phyloP scores from a whole-genome alignment of 1,140 invertebrate species.

The Heterodera schachtii region DNA sequence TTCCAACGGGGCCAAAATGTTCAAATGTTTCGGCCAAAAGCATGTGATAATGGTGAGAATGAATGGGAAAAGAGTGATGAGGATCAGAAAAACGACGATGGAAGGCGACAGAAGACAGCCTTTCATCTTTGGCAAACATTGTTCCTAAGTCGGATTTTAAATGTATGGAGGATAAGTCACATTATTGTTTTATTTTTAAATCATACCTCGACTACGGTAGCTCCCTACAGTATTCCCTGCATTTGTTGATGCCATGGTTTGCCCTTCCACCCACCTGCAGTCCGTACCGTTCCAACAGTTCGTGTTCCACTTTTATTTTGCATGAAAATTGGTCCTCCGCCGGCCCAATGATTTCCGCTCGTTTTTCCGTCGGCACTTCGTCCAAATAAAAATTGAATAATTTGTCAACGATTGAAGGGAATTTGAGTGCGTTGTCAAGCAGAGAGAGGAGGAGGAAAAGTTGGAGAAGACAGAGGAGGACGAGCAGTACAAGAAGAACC shows the following conservation, averaged over 20 bases:
- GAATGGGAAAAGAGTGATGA: conserved; percentile 29
- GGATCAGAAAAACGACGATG: conserved; percentile 28
- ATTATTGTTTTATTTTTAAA: too few species aligned
- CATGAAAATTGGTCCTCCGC: conserved; percentile 31
- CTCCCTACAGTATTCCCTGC: too few species aligned
- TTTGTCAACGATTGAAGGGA: conserved; percentile 21
- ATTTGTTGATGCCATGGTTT: too few species aligned
- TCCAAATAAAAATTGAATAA: conserved; percentile 17
- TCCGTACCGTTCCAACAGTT: conserved; percentile 26
- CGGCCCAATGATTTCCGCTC: conserved; percentile 7
- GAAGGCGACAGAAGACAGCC: conserved; percentile 27
- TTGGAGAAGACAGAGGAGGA: conserved; percentile 19
- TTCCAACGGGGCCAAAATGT: conserved; percentile 8
- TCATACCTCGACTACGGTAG: too few species aligned
- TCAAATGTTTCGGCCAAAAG: conserved; percentile 22
- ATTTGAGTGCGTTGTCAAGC: conserved; percentile 13
- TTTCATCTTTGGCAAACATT: conserved; percentile 32
- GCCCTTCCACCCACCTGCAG: conserved; percentile 17
- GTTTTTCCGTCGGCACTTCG: conserved; percentile 18
- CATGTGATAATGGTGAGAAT: conserved; percentile 14
- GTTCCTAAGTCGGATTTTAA: conserved; percentile 19
- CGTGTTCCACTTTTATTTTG: conserved; percentile 19
- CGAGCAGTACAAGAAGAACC: conserved; percentile 4
- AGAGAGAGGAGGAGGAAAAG: conserved; percentile 19
- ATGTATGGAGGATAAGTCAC: neutral